phyloP scores from a whole-genome alignment of 2,113 vertebrate genomes.

The Parotia lawesii region DNA sequence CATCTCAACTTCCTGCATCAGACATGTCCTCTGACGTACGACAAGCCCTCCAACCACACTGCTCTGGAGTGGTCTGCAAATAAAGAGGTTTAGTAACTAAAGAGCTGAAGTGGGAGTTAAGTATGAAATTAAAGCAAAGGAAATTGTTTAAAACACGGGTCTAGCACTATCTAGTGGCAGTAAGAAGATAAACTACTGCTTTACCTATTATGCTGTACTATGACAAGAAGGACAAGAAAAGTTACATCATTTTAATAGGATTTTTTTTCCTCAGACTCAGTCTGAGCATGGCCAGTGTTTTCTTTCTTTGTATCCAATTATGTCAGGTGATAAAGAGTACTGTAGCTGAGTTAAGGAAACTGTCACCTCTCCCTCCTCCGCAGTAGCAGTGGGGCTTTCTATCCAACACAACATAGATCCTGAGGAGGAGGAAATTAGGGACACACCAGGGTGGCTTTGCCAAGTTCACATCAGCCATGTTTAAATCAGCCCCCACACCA shows the following conservation, averaged over 20 bases:
- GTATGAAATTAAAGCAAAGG: background rate
- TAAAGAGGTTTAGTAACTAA: background rate
- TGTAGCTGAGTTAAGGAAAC: background rate
- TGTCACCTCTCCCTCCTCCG: background rate
- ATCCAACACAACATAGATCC: background rate
- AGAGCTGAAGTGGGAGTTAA: background rate
- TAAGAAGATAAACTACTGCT: background rate
- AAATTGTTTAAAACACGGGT: background rate
- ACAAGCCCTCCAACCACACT: slow-evolving; percentile 17
- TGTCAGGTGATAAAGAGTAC: background rate
- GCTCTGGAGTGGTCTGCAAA: slow-evolving; percentile 28
- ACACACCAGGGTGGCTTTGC: background rate
- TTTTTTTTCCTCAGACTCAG: background rate
- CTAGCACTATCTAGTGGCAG: slow-evolving; percentile 51
- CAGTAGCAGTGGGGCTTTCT: background rate
- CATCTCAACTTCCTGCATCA: slow-evolving; percentile 8
- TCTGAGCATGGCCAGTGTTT: background rate
- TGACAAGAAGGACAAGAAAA: background rate
- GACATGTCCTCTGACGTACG: background rate
- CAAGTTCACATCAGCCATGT: background rate
- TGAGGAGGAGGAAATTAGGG: background rate
- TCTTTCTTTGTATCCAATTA: background rate
- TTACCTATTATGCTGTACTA: background rate
- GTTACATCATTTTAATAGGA: background rate
- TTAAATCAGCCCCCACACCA: background rate